These are phyloP conservation scores for Dryomyza anilis DNA, from an alignment of 2,888 invertebrate species.

Conservation along the genomic window DNA sequence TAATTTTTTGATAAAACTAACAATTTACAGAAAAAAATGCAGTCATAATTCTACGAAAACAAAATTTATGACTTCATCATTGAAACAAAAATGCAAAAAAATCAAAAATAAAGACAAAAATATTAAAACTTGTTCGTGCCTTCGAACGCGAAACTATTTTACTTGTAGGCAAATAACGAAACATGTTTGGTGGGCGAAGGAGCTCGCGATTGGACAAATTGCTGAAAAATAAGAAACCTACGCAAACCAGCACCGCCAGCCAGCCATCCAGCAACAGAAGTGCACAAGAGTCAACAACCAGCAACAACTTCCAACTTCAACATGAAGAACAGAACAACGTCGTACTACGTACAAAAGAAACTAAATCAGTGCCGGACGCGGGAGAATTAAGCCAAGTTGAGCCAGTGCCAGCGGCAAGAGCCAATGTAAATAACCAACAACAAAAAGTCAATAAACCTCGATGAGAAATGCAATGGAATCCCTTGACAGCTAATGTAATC, in stretches of 20 bases:
- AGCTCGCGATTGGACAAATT: not conserved
- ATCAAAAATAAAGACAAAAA: constrained; percentile 7
- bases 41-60: constrained; percentile 20
- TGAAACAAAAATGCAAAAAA: constrained; percentile 4
- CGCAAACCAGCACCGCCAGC: not conserved
- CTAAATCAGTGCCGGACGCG: constrained; percentile 7
- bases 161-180: constrained; percentile 1
- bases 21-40: not conserved
- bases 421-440: not conserved
- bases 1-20: too few relatives aligned
- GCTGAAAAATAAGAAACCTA: not conserved
- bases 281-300: not conserved
- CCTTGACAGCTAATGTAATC: constrained; percentile 19
- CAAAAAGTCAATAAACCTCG: constrained; percentile 14
- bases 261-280: constrained; percentile 1
- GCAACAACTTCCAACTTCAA: not conserved
- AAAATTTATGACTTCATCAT: constrained; percentile 29
- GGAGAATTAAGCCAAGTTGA: not conserved
- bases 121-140: constrained; percentile 51
- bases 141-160: constrained; percentile 28
- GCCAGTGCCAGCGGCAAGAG: not conserved
- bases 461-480: constrained; percentile 6
- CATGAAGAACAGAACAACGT: too few relatives aligned
- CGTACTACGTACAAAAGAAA: not conserved
- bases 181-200: not conserved